Evolutionary conservation across 1,140 invertebrate species (phyloP).

Genomic region (Pogonognathellus flavescens): DNA sequence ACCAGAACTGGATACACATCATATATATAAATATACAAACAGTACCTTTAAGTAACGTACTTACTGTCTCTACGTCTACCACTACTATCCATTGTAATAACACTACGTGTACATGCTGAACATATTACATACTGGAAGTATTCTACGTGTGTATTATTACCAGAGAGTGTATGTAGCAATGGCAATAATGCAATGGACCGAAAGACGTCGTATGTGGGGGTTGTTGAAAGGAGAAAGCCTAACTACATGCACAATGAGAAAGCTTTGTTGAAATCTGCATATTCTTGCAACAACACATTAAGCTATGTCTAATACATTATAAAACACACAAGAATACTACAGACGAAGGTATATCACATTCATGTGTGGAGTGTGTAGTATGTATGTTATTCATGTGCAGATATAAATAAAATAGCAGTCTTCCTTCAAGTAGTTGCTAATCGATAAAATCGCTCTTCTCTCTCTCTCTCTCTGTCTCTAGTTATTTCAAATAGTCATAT

Average conservation of each 20-base stretch:
- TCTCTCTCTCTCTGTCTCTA: too few species aligned
- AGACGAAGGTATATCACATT: not conserved
- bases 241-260: not conserved
- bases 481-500: not conserved
- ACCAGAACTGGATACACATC: not conserved
- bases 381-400: not conserved
- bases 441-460: slow-evolving; percentile 26
- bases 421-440: slow-evolving; percentile 31
- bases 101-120: too few species aligned
- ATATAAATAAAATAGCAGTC: not conserved
- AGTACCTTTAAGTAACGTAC: not conserved
- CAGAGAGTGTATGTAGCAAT: not conserved
- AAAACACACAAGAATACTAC: not conserved
- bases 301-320: not conserved
- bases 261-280: slow-evolving; percentile 1
- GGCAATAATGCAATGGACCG: slow-evolving; percentile 28
- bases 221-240: slow-evolving; percentile 4
- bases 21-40: too few species aligned
- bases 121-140: too few species aligned
- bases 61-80: not conserved
- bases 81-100: not conserved
- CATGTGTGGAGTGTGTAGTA: too few species aligned
- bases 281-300: not conserved
- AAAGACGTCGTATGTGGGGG: slow-evolving; percentile 32
- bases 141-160: too few species aligned